These are phyloP conservation scores for Prochilodus magdalenae DNA, from an alignment of 2,113 vertebrate genomes.

Conservation along the genomic window DNA sequence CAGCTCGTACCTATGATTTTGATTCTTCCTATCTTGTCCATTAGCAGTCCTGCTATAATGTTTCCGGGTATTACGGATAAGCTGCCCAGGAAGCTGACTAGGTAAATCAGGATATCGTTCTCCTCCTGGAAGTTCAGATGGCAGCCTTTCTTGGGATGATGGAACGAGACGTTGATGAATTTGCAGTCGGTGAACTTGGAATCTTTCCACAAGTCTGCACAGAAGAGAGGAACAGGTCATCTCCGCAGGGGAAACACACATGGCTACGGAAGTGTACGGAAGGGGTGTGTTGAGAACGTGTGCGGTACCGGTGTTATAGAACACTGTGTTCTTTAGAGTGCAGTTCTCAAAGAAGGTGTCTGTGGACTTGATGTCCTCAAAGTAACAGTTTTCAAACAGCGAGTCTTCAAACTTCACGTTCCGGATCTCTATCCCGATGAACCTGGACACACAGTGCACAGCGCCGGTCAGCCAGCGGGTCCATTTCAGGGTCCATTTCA, in stretches of 20 bases:
- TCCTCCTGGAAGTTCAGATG: constrained; percentile 93
- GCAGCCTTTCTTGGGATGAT: constrained; percentile 88
- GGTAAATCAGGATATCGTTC: constrained; percentile 93
- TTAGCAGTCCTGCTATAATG: constrained; percentile 93
- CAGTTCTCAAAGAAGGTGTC: constrained; percentile 96
- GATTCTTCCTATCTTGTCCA: constrained; percentile 95
- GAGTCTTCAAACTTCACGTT: constrained; percentile 93
- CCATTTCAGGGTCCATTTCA: no score
- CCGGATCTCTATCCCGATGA: constrained; percentile 91
- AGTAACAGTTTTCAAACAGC: constrained; percentile 92
- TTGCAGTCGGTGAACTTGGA: constrained; percentile 88
- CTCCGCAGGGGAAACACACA: no score
- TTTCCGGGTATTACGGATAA: constrained; percentile 94
- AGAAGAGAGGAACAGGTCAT: neutral
- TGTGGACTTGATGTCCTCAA: constrained; percentile 90
- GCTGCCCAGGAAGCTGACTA: constrained; percentile 97
- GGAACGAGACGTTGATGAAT: constrained; percentile 86
- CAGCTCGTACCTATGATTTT: constrained; percentile 90
- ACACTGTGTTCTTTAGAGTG: constrained; percentile 87
- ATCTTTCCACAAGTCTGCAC: constrained; percentile 87
- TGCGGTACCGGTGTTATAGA: constrained; percentile 91
- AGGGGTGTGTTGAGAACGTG: no score
- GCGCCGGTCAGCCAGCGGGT: no score
- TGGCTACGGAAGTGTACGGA: no score
- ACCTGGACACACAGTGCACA: constrained; percentile 77